phyloP scores from a whole-genome alignment of 2,888 invertebrate species.

The Magallana nippona region DNA sequence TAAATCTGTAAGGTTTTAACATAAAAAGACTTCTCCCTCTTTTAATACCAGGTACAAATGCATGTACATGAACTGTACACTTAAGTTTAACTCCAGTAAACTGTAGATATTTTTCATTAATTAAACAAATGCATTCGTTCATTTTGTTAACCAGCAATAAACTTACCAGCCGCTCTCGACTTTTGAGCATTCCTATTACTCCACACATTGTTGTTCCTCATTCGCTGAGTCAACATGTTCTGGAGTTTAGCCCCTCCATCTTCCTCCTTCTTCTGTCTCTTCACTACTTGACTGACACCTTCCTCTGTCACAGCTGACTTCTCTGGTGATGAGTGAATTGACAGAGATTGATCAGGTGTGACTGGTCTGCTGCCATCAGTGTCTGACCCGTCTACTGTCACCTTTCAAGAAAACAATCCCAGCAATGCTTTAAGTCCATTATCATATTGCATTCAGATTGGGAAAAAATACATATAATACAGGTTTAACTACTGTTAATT shows the following conservation, averaged over 20 bases:
- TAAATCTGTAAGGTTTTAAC: no score
- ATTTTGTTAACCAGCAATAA: no score
- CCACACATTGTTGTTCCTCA: slow-evolving; percentile 42
- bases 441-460: no score
- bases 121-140: no score
- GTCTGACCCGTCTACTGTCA: slow-evolving; percentile 19
- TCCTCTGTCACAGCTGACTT: not conserved
- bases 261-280: slow-evolving; percentile 29
- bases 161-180: slow-evolving; percentile 2
- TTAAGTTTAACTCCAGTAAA: no score
- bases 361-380: not conserved
- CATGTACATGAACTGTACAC: no score
- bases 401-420: not conserved
- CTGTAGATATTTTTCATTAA: no score
- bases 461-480: no score
- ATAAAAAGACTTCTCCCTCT: no score
- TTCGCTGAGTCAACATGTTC: slow-evolving; percentile 4
- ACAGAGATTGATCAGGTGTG: not conserved
- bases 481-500: no score
- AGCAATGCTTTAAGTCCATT: not conserved
- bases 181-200: slow-evolving; percentile 37
- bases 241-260: slow-evolving; percentile 37
- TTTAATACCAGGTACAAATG: no score
- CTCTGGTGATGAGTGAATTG: slow-evolving; percentile 4
- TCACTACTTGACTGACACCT: not conserved